Evolutionary conservation across 2,113 vertebrate species (phyloP).

Genomic region (Scortum barcoo): DNA sequence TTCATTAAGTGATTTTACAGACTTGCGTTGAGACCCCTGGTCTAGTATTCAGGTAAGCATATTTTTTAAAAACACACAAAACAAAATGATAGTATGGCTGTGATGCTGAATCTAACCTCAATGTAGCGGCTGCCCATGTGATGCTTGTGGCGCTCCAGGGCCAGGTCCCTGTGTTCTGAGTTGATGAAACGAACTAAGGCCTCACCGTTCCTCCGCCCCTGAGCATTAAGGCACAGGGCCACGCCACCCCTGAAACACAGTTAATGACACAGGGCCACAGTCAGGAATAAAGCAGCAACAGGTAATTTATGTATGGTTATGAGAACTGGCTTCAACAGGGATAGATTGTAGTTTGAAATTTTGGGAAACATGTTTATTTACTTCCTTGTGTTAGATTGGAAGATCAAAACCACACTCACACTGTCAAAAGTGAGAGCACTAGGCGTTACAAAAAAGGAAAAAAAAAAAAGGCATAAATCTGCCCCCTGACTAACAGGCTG

Average conservation of each 20-base stretch:
- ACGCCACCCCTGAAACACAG: slow-evolving; percentile 90
- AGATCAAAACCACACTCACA: too few species aligned
- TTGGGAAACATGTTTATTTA: too few species aligned
- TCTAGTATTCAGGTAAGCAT: neutral
- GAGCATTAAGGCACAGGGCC: slow-evolving; percentile 95
- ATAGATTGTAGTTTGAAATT: neutral
- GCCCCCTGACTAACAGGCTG: neutral
- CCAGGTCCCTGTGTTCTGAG: slow-evolving; percentile 94
- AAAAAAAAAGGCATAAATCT: neutral
- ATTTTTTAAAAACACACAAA: neutral
- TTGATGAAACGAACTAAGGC: slow-evolving; percentile 94
- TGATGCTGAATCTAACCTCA: slow-evolving; percentile 85
- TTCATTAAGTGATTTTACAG: neutral
- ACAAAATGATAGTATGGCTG: neutral
- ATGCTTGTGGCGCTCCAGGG: slow-evolving; percentile 95
- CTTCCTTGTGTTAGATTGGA: too few species aligned
- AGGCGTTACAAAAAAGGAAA: neutral
- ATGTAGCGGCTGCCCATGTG: slow-evolving; percentile 98
- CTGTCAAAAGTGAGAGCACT: neutral
- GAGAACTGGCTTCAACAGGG: neutral
- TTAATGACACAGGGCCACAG: neutral
- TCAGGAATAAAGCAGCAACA: neutral
- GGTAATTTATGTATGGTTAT: too few species aligned
- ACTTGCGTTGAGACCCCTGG: too few species aligned
- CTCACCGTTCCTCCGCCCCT: slow-evolving; percentile 96